Evolutionary conservation across 2,888 invertebrate genomes (phyloP).

Genomic region (Dasypolia templi): DNA sequence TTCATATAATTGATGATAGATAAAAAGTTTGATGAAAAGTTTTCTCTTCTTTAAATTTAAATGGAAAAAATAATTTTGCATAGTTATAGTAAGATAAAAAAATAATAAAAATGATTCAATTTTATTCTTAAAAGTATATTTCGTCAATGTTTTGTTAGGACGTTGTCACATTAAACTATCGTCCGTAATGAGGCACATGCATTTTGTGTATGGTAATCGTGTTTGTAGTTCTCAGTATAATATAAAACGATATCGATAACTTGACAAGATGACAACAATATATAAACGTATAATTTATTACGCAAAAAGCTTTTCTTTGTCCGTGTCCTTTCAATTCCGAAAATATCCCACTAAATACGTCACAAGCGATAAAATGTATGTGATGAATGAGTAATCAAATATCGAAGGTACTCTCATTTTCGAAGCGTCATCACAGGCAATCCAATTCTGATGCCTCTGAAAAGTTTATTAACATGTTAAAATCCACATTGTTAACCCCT

Average conservation of each 20-base stretch:
- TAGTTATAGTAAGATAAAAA: too few relatives aligned
- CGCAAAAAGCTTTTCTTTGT: constrained; percentile 27
- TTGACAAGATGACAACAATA: constrained; percentile 15
- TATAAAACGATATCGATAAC: background rate
- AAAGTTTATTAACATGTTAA: constrained; percentile 25
- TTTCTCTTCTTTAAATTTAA: too few relatives aligned
- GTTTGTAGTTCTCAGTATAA: background rate
- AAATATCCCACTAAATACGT: constrained; percentile 37
- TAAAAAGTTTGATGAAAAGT: too few relatives aligned
- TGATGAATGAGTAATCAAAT: constrained; percentile 47
- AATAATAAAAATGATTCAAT: too few relatives aligned
- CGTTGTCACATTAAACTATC: too few relatives aligned
- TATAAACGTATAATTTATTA: constrained; percentile 29
- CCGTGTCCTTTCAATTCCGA: background rate
- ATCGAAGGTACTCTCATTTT: constrained; percentile 24
- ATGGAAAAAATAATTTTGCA: too few relatives aligned
- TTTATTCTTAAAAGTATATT: too few relatives aligned
- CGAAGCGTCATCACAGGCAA: constrained; percentile 18
- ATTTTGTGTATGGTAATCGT: background rate
- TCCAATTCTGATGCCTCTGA: constrained; percentile 24
- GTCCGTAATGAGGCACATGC: too few relatives aligned
- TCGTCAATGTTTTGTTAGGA: too few relatives aligned
- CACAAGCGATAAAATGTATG: constrained; percentile 38
- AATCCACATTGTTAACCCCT: constrained; percentile 4
- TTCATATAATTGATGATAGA: too few relatives aligned